phyloP scores from a whole-genome alignment of 1,140 invertebrate genomes.

The Antheraea pernyi region DNA sequence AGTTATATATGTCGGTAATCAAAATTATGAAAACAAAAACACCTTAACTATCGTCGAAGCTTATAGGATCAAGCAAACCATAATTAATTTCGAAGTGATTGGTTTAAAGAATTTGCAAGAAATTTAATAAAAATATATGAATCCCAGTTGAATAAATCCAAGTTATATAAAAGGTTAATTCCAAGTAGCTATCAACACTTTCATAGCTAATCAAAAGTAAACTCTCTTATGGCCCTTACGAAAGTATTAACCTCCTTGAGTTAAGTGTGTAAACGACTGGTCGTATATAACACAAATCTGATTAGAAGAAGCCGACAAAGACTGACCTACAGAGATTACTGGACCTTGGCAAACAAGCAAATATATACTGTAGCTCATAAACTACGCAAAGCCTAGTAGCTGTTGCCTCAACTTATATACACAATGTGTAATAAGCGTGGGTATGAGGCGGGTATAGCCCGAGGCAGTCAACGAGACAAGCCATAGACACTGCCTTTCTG shows the following conservation, averaged over 20 bases:
- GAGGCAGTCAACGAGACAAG: background rate
- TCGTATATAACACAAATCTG: background rate
- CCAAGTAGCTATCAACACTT: background rate
- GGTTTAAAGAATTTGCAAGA: no score
- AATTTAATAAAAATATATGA: no score
- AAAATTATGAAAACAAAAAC: no score
- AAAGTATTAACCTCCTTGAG: background rate
- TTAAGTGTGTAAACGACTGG: background rate
- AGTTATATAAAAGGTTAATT: background rate
- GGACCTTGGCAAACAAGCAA: background rate
- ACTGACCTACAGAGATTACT: conserved; percentile 1
- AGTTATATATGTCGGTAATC: no score
- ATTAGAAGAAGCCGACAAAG: background rate
- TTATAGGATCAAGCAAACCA: no score
- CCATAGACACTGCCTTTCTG: background rate
- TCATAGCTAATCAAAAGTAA: background rate
- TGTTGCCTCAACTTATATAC: background rate
- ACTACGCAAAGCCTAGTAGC: background rate
- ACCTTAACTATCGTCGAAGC: no score
- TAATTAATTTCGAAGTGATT: no score
- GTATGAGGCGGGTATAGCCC: no score
- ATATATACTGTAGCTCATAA: background rate
- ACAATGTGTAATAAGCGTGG: background rate
- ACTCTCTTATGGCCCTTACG: background rate
- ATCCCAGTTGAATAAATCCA: background rate